Evolutionary conservation across 2,888 invertebrate species (phyloP), one percentile per base, ranked within the genome.

Genomic region (Anagyrus pseudococci): DNA sequence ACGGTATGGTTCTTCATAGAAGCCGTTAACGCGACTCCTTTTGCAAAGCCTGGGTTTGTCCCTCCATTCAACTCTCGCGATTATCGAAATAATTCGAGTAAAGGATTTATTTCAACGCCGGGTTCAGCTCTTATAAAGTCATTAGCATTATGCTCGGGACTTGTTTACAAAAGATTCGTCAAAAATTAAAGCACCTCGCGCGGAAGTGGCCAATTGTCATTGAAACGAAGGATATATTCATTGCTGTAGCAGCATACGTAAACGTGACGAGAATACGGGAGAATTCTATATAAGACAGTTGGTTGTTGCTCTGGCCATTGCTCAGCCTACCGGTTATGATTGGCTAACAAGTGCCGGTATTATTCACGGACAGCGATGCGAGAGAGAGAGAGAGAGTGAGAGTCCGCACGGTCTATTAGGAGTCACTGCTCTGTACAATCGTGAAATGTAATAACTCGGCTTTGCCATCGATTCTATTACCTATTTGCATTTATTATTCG

Each of bases 1-100:
- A 40, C 69, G 66, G 64, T 62, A 66, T 67, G 58, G 72, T 74
- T 74, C 71, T 61, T 56, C 69, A 69, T 73, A 72, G n/a, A n/a
- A n/a, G n/a, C n/a, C 8, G 33, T 13, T 37, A 37, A 13, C 15
- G 4, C 8, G 4, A 10, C 33, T 4, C 33, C 15, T 37, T 37
- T 37, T 37, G 33, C 33, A 8, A 37, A 15, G 33, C 33, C 33
- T 13, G 8, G 13, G 33, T 10, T 37, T 2, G 2, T 37, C 15
- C 33, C 33, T 37, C n/a, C n/a, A n/a, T n/a, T n/a, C n/a, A n/a
- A n/a, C n/a, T n/a, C n/a, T n/a, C n/a, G n/a, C n/a, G n/a, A n/a
- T n/a, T n/a, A n/a, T n/a, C n/a, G n/a, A n/a, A 13, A 33, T 33
- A 13, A 33, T 8, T 13, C 33, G 33, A 33, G 33, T 33, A 33